These are phyloP conservation scores for Stylophora pistillata DNA, from an alignment of 64 coral and sea anemone genomes.

Conservation along the genomic window DNA sequence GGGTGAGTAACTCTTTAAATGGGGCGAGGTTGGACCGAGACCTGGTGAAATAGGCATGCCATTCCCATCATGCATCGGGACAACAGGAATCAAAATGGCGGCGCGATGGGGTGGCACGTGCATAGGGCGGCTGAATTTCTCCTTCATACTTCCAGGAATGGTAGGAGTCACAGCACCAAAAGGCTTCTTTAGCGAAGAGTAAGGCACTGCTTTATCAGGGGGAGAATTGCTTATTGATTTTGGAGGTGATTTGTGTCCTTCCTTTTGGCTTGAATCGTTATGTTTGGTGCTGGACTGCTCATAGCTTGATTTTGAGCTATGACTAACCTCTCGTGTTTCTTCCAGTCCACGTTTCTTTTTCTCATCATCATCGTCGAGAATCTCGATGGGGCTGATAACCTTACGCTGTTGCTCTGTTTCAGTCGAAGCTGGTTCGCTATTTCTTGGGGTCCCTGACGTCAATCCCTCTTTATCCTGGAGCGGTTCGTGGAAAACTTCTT, in stretches of 20 bases:
- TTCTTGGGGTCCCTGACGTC: not conserved
- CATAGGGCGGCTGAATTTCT: constrained; percentile 60
- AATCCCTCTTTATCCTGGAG: constrained; percentile 6
- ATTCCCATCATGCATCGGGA: constrained; percentile 87
- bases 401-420: constrained; percentile 43
- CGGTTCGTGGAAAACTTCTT: constrained; percentile 40
- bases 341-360: constrained; percentile 55
- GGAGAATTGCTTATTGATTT: constrained; percentile 53
- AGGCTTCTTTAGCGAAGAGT: constrained; percentile 58
- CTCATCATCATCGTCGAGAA: constrained; percentile 91
- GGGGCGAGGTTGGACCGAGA: constrained; percentile 74
- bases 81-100: constrained; percentile 86
- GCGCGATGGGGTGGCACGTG: constrained; percentile 89
- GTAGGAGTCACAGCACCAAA: constrained; percentile 84
- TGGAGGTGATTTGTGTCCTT: constrained; percentile 22
- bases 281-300: not conserved
- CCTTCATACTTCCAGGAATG: constrained; percentile 54
- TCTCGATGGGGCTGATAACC: constrained; percentile 75
- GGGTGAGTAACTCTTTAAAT: constrained; percentile 81
- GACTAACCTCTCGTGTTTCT: not conserved
- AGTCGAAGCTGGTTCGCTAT: not conserved
- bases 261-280: constrained; percentile 40
- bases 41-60: constrained; percentile 70
- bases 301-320: not conserved
- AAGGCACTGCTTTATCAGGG: constrained; percentile 50